A percentile compares a stretch with the other conserved stretches of the same genome.
Evolutionary conservation across 2,888 invertebrate genomes (phyloP).

Genomic region (Aquatica leii): DNA sequence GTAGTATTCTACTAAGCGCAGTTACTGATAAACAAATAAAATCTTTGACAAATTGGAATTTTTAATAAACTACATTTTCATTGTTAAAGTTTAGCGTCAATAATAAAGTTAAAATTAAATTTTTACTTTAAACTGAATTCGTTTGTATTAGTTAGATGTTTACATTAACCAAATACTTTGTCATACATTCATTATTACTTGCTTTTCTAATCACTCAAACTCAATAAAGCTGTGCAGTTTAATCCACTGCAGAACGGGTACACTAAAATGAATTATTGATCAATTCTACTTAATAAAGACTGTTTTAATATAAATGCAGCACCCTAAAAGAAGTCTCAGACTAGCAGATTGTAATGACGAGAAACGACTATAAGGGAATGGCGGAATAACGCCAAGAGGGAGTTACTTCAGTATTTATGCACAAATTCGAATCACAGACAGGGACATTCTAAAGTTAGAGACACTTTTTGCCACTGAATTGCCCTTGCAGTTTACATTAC

Average conservation of each 20-base stretch:
- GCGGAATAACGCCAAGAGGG: slow-evolving; percentile 27
- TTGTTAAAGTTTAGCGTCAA: too few species aligned
- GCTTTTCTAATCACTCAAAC: background rate
- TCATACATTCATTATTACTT: slow-evolving; percentile 5
- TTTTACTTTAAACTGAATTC: too few species aligned
- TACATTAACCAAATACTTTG: slow-evolving; percentile 1
- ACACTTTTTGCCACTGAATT: slow-evolving; percentile 32
- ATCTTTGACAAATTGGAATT: too few species aligned
- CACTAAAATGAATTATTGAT: slow-evolving; percentile 24
- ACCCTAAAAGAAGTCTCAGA: slow-evolving; percentile 20
- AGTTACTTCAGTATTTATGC: slow-evolving; percentile 33
- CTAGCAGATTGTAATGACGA: slow-evolving; percentile 34
- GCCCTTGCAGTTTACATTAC: slow-evolving; percentile 31
- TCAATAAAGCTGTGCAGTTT: background rate
- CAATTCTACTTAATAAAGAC: slow-evolving; percentile 27
- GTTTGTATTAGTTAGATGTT: background rate
- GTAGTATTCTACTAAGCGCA: background rate
- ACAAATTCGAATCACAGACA: slow-evolving; percentile 34
- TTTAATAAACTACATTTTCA: too few species aligned
- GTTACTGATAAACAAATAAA: too few species aligned
- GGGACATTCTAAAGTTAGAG: slow-evolving; percentile 28
- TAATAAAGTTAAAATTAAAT: too few species aligned
- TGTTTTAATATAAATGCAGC: slow-evolving; percentile 24
- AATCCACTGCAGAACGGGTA: background rate
- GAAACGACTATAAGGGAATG: slow-evolving; percentile 23